A percentile compares a stretch with the other conserved stretches of the same genome.
Evolutionary conservation across 35 echinoderm and acorn worm genomes (phyloP).

Genomic region (Ophioderma brevispina): DNA sequence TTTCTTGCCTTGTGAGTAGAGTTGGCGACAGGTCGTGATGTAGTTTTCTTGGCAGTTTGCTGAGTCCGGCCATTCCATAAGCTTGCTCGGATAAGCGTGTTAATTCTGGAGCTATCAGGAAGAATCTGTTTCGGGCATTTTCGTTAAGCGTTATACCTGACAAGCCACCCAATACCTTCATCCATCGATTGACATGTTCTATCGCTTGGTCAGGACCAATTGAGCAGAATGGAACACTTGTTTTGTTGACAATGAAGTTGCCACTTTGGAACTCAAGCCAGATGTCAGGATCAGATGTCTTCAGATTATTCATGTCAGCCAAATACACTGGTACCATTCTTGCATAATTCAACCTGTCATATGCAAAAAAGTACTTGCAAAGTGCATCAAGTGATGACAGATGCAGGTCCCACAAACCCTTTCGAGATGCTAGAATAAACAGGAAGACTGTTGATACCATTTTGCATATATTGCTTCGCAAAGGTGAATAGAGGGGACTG

Average conservation of each 20-base stretch:
- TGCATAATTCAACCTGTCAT: conserved; percentile 18
- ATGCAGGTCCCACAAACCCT: neutral
- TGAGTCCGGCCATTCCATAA: neutral
- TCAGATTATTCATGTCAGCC: neutral
- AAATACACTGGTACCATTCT: too few species aligned
- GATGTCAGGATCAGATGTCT: neutral
- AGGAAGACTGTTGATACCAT: neutral
- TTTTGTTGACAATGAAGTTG: neutral
- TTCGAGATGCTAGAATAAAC: neutral
- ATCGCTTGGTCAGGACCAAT: neutral
- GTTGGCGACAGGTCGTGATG: neutral
- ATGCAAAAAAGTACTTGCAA: conserved; percentile 35
- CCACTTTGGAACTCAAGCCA: neutral
- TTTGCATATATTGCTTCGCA: neutral
- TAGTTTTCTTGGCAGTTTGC: neutral
- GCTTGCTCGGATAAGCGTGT: neutral
- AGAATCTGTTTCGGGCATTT: neutral
- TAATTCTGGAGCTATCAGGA: neutral
- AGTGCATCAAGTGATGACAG: conserved; percentile 13
- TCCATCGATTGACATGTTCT: neutral
- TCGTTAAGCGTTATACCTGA: neutral
- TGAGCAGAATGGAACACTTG: neutral
- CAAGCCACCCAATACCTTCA: neutral
- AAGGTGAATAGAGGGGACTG: neutral
- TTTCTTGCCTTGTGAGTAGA: neutral